These are phyloP conservation scores for Lapara coniferarum DNA, from an alignment of 2,888 invertebrate species.

Conservation along the genomic window DNA sequence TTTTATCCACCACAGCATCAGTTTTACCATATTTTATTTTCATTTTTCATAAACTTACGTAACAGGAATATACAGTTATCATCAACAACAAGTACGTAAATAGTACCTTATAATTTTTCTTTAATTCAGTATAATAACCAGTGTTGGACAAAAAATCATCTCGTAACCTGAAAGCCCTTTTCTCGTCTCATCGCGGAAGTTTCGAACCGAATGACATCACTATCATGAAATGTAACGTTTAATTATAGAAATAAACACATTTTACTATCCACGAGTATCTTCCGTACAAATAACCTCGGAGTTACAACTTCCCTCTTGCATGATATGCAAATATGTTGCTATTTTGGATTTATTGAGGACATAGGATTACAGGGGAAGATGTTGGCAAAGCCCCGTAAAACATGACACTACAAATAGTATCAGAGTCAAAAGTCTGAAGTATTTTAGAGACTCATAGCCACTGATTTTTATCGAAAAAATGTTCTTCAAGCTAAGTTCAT, in stretches of 20 bases:
- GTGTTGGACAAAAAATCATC: background rate
- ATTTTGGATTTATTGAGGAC: constrained; percentile 21
- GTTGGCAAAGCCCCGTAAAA: background rate
- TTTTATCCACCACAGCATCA: too few species aligned
- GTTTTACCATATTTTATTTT: too few species aligned
- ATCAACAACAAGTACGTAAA: background rate
- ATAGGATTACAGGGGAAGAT: background rate
- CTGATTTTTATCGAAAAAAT: too few species aligned
- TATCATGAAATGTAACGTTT: constrained; percentile 23
- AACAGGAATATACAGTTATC: background rate
- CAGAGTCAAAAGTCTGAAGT: too few species aligned
- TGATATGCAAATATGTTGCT: constrained; percentile 8
- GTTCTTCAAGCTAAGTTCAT: too few species aligned
- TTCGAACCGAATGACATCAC: constrained; percentile 22
- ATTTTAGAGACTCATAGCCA: too few species aligned
- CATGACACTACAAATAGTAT: too few species aligned
- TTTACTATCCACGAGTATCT: constrained; percentile 38
- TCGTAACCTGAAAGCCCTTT: background rate
- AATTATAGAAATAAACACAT: constrained; percentile 33
- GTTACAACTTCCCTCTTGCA: constrained; percentile 24
- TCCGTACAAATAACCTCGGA: constrained; percentile 35
- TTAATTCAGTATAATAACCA: background rate
- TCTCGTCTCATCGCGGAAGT: constrained; percentile 18
- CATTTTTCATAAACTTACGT: too few species aligned
- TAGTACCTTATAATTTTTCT: background rate